Conservation (phyloP, 2,888 invertebrate species). For the Agrenia bidenticulata region DNA sequence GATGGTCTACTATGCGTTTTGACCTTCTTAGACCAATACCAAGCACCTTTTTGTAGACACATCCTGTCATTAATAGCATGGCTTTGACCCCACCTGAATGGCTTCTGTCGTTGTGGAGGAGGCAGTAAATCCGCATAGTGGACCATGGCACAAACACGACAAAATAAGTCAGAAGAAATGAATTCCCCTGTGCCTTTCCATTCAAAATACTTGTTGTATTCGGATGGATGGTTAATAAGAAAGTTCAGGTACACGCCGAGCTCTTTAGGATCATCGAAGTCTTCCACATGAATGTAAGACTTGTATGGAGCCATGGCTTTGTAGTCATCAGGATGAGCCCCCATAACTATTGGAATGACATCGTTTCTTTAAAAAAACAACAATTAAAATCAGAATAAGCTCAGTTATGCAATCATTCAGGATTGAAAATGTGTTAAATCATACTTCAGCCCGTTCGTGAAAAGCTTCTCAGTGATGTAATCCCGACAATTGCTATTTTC, state of each 20-base stretch:
- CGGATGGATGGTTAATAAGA: conserved; percentile 58
- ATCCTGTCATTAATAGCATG: conserved; percentile 30
- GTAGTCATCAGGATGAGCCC: conserved; percentile 51
- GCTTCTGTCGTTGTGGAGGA: conserved; percentile 32
- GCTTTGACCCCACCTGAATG: conserved; percentile 31
- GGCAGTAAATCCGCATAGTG: conserved; percentile 41
- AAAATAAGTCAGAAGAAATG: conserved; percentile 40
- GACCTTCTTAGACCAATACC: conserved; percentile 38
- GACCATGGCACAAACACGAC: conserved; percentile 48
- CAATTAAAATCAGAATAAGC: too few relatives aligned
- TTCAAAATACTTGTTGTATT: conserved; percentile 60
- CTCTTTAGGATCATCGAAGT: conserved; percentile 44
- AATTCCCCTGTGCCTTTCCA: conserved; percentile 60
- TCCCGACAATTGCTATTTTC: conserved; percentile 55
- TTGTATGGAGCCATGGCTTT: conserved; percentile 44
- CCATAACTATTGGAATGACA: conserved; percentile 48
- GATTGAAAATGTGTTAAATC: not conserved
- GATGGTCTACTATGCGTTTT: too few relatives aligned
- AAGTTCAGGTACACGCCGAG: conserved; percentile 60
- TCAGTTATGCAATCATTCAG: not conserved
- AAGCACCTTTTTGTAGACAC: conserved; percentile 35
- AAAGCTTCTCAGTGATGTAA: conserved; percentile 55
- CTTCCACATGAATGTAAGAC: conserved; percentile 49
- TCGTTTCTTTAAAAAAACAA: conserved; percentile 42
- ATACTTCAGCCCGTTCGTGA: conserved; percentile 53